These are phyloP conservation scores for Trinectes maculatus DNA, from an alignment of 2,113 vertebrate genomes.

Conservation along the genomic window DNA sequence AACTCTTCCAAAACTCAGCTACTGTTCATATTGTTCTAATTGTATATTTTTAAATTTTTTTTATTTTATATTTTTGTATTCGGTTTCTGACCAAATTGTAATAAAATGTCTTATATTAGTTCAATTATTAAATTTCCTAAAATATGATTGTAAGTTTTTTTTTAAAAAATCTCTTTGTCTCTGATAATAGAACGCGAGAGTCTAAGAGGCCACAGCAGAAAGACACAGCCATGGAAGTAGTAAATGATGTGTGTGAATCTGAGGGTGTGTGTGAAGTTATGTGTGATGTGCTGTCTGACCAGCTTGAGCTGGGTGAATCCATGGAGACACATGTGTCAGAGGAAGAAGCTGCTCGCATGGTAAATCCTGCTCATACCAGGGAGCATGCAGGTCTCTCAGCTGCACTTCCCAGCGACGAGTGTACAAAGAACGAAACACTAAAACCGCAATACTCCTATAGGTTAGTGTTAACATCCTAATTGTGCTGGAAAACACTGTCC, in stretches of 20 bases:
- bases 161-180: constrained; percentile 11
- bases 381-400: constrained; percentile 1
- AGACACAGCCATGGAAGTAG: constrained; percentile 59
- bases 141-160: not conserved
- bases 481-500: not conserved
- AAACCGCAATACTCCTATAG: constrained; percentile 82
- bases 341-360: constrained; percentile 24
- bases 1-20: not conserved
- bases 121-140: not conserved
- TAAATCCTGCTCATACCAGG: not conserved
- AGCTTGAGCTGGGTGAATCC: constrained; percentile 60
- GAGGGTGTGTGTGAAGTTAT: constrained; percentile 69
- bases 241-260: constrained; percentile 35
- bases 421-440: not conserved
- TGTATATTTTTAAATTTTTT: not conserved
- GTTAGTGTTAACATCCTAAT: no score
- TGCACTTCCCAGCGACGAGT: constrained; percentile 4
- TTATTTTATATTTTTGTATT: not conserved
- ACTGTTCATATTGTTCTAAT: not conserved
- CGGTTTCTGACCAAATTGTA: not conserved
- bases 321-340: constrained; percentile 71
- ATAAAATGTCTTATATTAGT: not conserved
- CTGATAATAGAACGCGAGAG: constrained; percentile 36
- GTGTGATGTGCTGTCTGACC: not conserved
- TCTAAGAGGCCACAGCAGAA: constrained; percentile 34